Conservation (phyloP, 2,888 invertebrate genomes). For the Amphipyra berbera region DNA sequence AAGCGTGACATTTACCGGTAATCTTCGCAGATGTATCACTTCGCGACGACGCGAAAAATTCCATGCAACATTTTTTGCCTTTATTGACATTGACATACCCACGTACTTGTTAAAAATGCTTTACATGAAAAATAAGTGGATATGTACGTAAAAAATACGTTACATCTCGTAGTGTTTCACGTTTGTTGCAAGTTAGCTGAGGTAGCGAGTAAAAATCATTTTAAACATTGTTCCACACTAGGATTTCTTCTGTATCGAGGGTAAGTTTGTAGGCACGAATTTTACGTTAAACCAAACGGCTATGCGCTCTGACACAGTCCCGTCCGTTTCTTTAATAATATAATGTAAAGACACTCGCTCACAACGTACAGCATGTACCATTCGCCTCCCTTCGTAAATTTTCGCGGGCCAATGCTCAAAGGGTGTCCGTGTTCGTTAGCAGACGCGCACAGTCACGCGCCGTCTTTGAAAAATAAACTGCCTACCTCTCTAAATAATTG, state of each 20-base stretch:
- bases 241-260: too few species aligned
- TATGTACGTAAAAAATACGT: slow-evolving; percentile 54
- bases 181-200: slow-evolving; percentile 31
- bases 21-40: too few species aligned
- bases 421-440: slow-evolving; percentile 75
- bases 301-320: too few species aligned
- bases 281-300: too few species aligned
- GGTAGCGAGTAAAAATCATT: not conserved
- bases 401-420: slow-evolving; percentile 78
- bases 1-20: too few species aligned
- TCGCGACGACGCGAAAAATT: too few species aligned
- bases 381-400: slow-evolving; percentile 62
- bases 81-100: too few species aligned
- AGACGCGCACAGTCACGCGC: slow-evolving; percentile 53
- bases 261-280: too few species aligned
- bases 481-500: slow-evolving; percentile 30
- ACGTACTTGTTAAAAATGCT: slow-evolving; percentile 22
- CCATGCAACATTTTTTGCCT: too few species aligned
- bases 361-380: slow-evolving; percentile 24
- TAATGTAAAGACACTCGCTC: slow-evolving; percentile 1
- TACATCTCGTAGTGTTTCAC: slow-evolving; percentile 35
- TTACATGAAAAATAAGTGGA: slow-evolving; percentile 33
- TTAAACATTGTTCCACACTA: not conserved
- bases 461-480: slow-evolving; percentile 59
- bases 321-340: too few species aligned